Percentiles rank a stretch among this genome's conserved stretches.
Evolutionary conservation across 2,113 vertebrate genomes (phyloP).

Genomic region (Regulus satrapa): DNA sequence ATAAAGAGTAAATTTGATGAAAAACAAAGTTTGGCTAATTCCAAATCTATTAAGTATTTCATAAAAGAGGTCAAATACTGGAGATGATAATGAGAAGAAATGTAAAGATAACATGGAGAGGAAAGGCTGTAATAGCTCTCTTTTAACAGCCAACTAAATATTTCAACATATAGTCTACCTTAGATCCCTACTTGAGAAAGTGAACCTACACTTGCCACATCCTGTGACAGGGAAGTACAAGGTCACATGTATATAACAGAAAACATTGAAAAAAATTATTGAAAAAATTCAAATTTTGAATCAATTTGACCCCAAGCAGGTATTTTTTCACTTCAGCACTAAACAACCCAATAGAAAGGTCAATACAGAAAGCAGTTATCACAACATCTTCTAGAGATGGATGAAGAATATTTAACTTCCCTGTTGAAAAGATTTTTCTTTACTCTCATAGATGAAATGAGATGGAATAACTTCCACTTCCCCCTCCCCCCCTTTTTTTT

Average conservation of each 20-base stretch:
- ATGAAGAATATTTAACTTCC: background rate
- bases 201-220: background rate
- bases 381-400: background rate
- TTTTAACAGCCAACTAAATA: background rate
- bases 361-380: background rate
- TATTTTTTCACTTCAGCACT: background rate
- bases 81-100: background rate
- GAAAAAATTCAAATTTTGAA: background rate
- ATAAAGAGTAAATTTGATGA: background rate
- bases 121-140: background rate
- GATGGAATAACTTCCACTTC: background rate
- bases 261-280: background rate
- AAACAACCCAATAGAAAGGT: background rate
- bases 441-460: background rate
- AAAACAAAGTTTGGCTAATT: background rate
- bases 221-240: background rate
- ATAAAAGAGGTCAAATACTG: background rate
- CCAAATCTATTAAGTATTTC: background rate
- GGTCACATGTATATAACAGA: background rate
- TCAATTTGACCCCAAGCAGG: background rate
- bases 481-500: too few species aligned
- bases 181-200: background rate
- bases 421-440: background rate
- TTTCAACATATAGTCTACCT: background rate
- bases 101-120: background rate